Evolutionary conservation across 92 coral and sea anemone genomes (phyloP).

Genomic region (Virgularia gustaviana): DNA sequence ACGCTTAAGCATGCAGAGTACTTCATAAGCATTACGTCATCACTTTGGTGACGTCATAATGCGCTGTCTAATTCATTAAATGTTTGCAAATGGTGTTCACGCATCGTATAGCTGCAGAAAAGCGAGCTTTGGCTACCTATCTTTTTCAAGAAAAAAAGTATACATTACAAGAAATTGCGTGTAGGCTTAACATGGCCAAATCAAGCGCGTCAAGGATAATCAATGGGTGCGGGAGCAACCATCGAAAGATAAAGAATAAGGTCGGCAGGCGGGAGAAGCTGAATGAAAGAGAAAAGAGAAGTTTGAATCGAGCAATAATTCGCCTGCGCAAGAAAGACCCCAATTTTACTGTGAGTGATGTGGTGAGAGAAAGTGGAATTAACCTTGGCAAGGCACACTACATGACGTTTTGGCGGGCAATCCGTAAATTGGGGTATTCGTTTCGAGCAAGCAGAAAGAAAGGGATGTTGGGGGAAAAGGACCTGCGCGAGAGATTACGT

Average conservation of each 20-base stretch:
- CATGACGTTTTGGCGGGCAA: conserved; percentile 2
- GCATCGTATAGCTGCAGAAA: neutral
- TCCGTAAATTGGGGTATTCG: conserved; percentile 24
- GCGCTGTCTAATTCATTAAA: neutral
- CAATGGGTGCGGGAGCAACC: neutral
- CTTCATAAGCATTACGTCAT: neutral
- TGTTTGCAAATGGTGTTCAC: neutral
- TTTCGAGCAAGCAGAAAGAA: conserved; percentile 50
- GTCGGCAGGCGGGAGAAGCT: conserved; percentile 2
- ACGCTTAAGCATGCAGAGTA: neutral
- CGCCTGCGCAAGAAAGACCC: neutral
- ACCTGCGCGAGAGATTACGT: conserved; percentile 26
- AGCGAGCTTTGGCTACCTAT: conserved; percentile 12
- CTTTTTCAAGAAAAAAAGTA: neutral
- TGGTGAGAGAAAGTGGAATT: conserved; percentile 18
- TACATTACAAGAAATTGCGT: neutral
- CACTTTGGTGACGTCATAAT: conserved; percentile 19
- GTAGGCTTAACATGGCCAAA: conserved; percentile 8
- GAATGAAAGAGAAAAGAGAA: neutral
- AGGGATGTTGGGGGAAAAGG: conserved; percentile 45
- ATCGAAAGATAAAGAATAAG: neutral
- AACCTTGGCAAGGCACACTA: neutral
- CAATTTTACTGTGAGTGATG: conserved; percentile 19
- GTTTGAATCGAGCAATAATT: neutral
- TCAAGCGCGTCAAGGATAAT: conserved; percentile 5